Base-by-base conservation (phyloP, 2,113 vertebrate species). In the Bostrychus sinensis region DNA sequence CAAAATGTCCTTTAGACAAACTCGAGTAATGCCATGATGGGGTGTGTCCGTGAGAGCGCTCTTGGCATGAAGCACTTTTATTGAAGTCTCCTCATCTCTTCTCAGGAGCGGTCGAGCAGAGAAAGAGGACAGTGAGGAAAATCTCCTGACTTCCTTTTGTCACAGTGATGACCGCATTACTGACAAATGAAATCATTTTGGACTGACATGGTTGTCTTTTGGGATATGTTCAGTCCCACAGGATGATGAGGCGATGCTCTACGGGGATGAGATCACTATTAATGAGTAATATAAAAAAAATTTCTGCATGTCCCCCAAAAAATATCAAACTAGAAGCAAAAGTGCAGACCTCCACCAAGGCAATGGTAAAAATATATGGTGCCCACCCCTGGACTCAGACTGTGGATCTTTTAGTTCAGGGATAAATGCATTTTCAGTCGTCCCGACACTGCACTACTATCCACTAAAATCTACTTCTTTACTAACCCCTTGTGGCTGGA, bases 211-310 rank as follows among this genome's bases (percentile, higher is more conserved):
- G 69, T 58, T 55, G 14, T 59, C 59, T 50, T 30, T 6, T n/a
- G 65, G 45, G n/a, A 48, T 70, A 46, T 55, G 54, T 72, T 65
- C 62, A 66, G 62, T 50, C 62, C 39, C 1, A 14, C 28, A 36
- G 13, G 43, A 54, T 34, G 76, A 45, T 78, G 64, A 81, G 41
- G 65, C 67, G 12, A 70, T 75, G 30, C 54, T 45, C 4, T 59
- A 34, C 19, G 36, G 39, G 22, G 57, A 77, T 82, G 79, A 85
- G 10, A 63, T 87, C 80, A 80, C 45, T 60, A 38, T 19, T 17
- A 74, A 56, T 34, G 28, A 72, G 19, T 3, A 26, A 50, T 4
- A 26, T 25, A 7, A 25, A 25, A 16, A 10, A 1, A 5, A 48
- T 51, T 51, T 26, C 25, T 28, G 48, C 2, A 48, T 3, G 9